Percentiles rank a stretch among this genome's conserved stretches.
Conservation (phyloP, 2,797 vertebrate species). For the Gallirallus australis region DNA sequence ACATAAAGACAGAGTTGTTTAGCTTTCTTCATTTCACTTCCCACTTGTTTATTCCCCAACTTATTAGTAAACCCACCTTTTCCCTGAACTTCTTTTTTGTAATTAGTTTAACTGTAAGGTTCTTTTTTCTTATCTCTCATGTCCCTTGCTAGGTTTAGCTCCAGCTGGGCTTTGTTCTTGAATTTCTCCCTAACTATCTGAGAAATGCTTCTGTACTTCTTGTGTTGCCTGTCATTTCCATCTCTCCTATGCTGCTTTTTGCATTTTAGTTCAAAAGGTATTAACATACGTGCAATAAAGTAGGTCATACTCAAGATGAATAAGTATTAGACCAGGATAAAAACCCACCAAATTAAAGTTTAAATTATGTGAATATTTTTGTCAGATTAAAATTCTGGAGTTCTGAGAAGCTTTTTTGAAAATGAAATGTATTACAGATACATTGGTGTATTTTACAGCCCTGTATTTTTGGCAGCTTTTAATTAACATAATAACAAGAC, state of each 20-base stretch:
- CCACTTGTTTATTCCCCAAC: neutral
- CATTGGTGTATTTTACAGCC: neutral
- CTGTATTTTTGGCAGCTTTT: neutral
- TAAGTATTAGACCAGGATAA: neutral
- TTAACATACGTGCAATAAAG: neutral
- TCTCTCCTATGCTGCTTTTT: neutral
- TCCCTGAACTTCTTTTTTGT: neutral
- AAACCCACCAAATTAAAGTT: neutral
- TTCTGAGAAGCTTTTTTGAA: neutral
- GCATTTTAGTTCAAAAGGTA: neutral
- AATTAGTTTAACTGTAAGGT: neutral
- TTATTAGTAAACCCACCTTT: neutral
- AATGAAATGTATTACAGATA: neutral
- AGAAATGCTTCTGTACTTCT: neutral
- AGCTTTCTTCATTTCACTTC: neutral
- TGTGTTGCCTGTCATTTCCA: neutral
- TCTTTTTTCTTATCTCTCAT: neutral
- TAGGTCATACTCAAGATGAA: neutral
- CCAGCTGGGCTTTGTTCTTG: neutral
- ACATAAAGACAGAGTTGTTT: neutral
- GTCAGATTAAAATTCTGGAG: neutral
- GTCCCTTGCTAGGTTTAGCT: neutral
- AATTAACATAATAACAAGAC: neutral
- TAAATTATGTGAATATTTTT: neutral
- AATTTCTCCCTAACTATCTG: neutral